phyloP scores from a whole-genome alignment of 2,113 vertebrate genomes.

The Podiceps cristatus region DNA sequence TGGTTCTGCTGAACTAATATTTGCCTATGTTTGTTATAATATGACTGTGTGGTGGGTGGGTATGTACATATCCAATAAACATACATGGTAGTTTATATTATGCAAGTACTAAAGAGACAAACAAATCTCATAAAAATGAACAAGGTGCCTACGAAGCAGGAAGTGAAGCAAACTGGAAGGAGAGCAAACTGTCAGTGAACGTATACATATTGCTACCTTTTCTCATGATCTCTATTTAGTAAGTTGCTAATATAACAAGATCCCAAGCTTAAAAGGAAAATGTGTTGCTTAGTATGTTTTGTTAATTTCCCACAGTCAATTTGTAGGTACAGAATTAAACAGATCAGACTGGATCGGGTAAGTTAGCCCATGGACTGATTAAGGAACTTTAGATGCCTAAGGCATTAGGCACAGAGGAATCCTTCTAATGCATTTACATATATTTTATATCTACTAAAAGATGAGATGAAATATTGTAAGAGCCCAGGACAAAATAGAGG shows the following conservation, averaged over 20 bases:
- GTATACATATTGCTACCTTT: neutral
- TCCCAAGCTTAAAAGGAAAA: neutral
- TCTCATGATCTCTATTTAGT: neutral
- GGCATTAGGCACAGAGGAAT: neutral
- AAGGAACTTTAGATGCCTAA: neutral
- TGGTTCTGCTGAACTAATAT: neutral
- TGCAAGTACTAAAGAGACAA: neutral
- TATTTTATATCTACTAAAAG: neutral
- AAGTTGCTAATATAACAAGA: neutral
- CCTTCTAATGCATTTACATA: neutral
- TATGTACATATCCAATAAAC: neutral
- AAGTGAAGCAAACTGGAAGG: neutral
- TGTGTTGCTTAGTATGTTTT: neutral
- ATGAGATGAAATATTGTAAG: neutral
- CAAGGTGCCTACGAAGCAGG: neutral
- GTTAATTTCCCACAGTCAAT: neutral
- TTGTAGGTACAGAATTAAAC: neutral
- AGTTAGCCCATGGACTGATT: neutral
- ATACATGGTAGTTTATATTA: neutral
- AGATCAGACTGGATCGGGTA: neutral
- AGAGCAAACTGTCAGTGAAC: neutral
- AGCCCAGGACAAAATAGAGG: neutral
- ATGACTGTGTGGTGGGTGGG: neutral
- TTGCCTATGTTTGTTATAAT: neutral
- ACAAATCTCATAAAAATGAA: neutral